Percentiles rank a stretch among this genome's conserved stretches.
phyloP scores from a whole-genome alignment of 2,113 vertebrate species.

The Hepsetus odoe region DNA sequence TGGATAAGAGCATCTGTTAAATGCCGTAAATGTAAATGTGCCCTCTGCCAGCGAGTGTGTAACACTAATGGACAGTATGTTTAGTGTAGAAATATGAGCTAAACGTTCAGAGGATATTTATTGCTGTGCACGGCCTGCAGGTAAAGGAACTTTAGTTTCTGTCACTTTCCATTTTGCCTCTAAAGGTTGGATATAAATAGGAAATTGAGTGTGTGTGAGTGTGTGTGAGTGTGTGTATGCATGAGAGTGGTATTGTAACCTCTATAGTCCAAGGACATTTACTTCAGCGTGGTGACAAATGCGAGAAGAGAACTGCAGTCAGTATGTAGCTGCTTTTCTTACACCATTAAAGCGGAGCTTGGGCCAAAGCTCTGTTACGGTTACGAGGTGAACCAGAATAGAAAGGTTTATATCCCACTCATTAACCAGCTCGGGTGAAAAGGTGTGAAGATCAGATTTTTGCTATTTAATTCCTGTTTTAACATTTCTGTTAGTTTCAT shows the following conservation, averaged over 20 bases:
- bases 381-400: too few relatives aligned
- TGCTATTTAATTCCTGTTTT: too few relatives aligned
- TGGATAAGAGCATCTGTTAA: too few relatives aligned
- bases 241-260: background rate
- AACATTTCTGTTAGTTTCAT: too few relatives aligned
- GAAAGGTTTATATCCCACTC: too few relatives aligned
- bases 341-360: too few relatives aligned
- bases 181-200: background rate
- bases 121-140: too few relatives aligned
- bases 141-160: background rate
- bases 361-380: too few relatives aligned
- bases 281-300: background rate
- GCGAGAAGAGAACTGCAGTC: background rate
- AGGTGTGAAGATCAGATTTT: too few relatives aligned
- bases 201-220: slow-evolving; percentile 1
- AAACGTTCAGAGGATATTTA: background rate
- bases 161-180: background rate
- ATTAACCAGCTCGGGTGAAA: too few relatives aligned
- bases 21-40: too few relatives aligned
- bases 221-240: background rate
- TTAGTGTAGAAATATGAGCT: background rate
- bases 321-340: background rate
- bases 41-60: background rate
- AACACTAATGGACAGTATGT: background rate
- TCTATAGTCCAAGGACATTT: background rate